Evolutionary conservation across 2,113 vertebrate species (phyloP), one percentile per base, ranked within the genome.

Genomic region (Pseudonaja textilis): DNA sequence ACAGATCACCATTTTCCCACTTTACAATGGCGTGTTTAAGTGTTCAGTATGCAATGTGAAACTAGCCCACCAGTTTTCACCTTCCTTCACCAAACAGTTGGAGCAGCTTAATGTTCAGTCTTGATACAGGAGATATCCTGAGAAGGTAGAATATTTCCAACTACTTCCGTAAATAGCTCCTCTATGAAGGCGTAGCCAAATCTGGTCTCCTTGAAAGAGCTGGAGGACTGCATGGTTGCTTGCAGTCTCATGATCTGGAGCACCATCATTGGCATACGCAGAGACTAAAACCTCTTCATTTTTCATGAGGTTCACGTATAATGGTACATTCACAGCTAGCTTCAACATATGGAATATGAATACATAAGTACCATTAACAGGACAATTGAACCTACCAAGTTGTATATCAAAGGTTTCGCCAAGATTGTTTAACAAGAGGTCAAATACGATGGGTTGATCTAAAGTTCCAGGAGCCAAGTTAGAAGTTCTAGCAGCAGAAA

Each of bases 101-200:
- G 97, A 97, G 92, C 93, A 95, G 94, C 93, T 95, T 91, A 93
- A 92, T 54, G 22, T 96, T 99, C 97, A 99, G 96, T 99, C 99
- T 96, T 99, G 99, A 97, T 99, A 99, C 90, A 99, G 98, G 93
- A 99, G 97, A 96, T 99, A 99, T 95, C 99, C 99, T 3, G 99
- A 99, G 94, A 99, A 99, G 14, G 99, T 99, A 94, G 99, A 99
- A 50, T 99, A 99, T 97, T 99, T 99, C 99, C 99, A 99, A 88
- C 98, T 99, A 96, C 99, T 99, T 93, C 99, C 99, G 91, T 99
- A 99, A 96, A 99, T 99, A 57, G 99, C 99, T 2, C 99, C 99
- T 7, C 99, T 98, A 95, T 99, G 99, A 94, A 99, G 96, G 34
- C 99, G 97, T 5, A 99, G 95, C 99, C 99, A 99, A 94, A 99